Evolutionary conservation across 2,888 invertebrate genomes (phyloP).

Genomic region (Eretmocerus hayati): DNA sequence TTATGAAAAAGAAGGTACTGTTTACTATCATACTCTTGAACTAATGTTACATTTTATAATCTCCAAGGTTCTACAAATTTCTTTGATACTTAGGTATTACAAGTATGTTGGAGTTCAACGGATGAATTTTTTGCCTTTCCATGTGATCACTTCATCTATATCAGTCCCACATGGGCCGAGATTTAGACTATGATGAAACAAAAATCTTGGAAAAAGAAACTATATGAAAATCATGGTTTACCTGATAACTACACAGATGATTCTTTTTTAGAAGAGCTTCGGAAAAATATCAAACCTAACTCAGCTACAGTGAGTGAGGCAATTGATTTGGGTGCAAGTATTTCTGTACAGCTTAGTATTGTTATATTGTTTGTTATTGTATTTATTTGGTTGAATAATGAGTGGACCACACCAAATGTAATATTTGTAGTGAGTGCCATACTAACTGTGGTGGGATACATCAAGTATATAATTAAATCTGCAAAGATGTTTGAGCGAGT

Average conservation of each 20-base stretch:
- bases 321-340: conserved; percentile 65
- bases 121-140: too few relatives aligned
- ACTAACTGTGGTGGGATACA: conserved; percentile 57
- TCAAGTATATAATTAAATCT: conserved; percentile 48
- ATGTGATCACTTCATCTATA: too few relatives aligned
- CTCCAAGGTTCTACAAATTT: too few relatives aligned
- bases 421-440: conserved; percentile 56
- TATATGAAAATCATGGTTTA: conserved; percentile 80
- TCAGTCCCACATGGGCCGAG: too few relatives aligned
- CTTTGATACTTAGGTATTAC: too few relatives aligned
- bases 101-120: too few relatives aligned
- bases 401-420: conserved; percentile 57
- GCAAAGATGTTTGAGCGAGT: conserved; percentile 28
- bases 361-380: conserved; percentile 67
- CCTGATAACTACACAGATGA: conserved; percentile 90
- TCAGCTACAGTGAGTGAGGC: conserved; percentile 62
- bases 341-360: conserved; percentile 74
- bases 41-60: too few relatives aligned
- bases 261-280: conserved; percentile 76
- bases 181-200: conserved; percentile 8
- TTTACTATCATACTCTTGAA: too few relatives aligned
- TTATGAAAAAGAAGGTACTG: too few relatives aligned
- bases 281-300: conserved; percentile 74
- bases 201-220: conserved; percentile 56
- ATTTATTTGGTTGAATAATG: conserved; percentile 67